Percentiles rank a stretch among this genome's conserved stretches.
phyloP scores from a whole-genome alignment of 2,113 vertebrate species.

The Bubo scandiacus region DNA sequence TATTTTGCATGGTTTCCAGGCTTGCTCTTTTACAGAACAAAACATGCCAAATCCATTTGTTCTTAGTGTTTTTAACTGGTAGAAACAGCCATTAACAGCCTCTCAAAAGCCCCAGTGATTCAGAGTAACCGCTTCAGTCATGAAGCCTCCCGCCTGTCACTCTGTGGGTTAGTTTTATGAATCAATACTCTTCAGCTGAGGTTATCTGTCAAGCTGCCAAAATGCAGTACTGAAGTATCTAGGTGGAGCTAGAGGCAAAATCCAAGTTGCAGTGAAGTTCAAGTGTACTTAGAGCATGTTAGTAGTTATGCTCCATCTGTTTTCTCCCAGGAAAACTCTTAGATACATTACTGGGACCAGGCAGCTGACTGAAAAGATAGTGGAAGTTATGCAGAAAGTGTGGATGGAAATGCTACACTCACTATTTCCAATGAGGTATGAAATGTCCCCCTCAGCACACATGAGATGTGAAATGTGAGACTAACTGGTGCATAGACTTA shows the following conservation, averaged over 20 bases:
- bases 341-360: too few species aligned
- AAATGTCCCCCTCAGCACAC: rapidly evolving
- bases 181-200: background rate
- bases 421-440: background rate
- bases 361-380: background rate
- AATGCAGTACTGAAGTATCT: background rate
- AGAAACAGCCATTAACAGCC: background rate
- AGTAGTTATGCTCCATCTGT: background rate
- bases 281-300: background rate
- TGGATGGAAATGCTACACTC: background rate
- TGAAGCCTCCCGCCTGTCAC: background rate
- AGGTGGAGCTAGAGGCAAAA: background rate
- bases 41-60: background rate
- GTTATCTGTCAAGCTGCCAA: background rate
- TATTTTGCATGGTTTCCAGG: background rate
- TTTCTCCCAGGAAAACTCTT: background rate
- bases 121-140: background rate
- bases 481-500: too few species aligned
- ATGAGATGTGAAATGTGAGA: background rate
- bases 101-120: background rate
- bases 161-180: background rate
- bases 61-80: background rate
- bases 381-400: background rate
- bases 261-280: background rate
- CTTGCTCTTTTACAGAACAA: background rate